phyloP scores from a whole-genome alignment of 2,888 invertebrate genomes.

The Drosophila paranaensis region DNA sequence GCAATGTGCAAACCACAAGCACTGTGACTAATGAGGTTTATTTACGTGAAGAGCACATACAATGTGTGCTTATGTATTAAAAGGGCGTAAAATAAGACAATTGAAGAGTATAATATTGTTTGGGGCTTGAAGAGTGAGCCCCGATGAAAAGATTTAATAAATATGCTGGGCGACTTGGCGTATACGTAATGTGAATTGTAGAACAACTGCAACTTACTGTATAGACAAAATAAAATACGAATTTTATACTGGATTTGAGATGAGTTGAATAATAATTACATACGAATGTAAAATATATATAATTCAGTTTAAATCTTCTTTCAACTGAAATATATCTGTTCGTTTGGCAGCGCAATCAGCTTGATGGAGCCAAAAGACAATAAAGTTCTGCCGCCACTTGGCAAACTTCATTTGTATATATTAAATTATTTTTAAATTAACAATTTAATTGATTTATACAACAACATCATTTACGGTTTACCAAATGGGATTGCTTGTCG shows the following conservation, averaged over 20 bases:
- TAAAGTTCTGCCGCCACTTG: slow-evolving; percentile 18
- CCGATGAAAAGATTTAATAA: not conserved
- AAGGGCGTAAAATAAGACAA: slow-evolving; percentile 4
- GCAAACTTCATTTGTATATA: slow-evolving; percentile 61
- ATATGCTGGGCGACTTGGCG: not conserved
- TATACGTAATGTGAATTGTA: not conserved
- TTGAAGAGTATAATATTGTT: not conserved
- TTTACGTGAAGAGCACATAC: not conserved
- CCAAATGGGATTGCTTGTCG: slow-evolving; percentile 35
- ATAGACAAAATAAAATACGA: too few relatives aligned
- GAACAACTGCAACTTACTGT: too few relatives aligned
- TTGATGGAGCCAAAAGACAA: slow-evolving; percentile 4
- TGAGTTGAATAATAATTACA: too few relatives aligned
- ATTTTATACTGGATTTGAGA: too few relatives aligned
- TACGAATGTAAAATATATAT: too few relatives aligned
- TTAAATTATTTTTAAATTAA: slow-evolving; percentile 66
- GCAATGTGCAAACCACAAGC: slow-evolving; percentile 18
- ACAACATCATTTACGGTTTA: slow-evolving; percentile 58
- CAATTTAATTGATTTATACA: slow-evolving; percentile 73
- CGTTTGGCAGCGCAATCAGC: not conserved
- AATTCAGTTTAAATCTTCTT: too few relatives aligned
- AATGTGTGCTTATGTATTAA: slow-evolving; percentile 1
- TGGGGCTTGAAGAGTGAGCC: not conserved
- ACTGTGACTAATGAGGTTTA: slow-evolving; percentile 27
- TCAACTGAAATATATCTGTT: not conserved